Percentiles rank a stretch among this genome's conserved stretches.
Evolutionary conservation across 2,113 vertebrate genomes (phyloP).

Genomic region (Steatornis caripensis): DNA sequence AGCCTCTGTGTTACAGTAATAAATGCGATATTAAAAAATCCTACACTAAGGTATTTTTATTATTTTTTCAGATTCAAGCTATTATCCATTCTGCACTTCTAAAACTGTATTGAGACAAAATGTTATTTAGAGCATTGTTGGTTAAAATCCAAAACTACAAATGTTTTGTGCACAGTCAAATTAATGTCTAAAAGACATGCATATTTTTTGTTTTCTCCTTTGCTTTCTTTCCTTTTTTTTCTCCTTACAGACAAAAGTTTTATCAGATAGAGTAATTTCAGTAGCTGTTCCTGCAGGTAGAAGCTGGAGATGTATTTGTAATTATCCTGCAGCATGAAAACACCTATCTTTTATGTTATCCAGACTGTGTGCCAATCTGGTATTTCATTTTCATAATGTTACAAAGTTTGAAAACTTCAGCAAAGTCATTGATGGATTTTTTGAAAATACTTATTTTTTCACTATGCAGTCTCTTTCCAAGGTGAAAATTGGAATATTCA

Average conservation of each 20-base stretch:
- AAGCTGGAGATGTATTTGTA: neutral
- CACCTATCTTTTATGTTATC: neutral
- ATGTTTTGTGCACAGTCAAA: neutral
- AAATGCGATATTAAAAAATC: neutral
- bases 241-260: neutral
- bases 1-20: neutral
- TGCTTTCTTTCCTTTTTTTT: neutral
- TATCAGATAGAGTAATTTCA: neutral
- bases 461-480: neutral
- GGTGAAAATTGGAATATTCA: neutral
- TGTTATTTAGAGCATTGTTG: neutral
- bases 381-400: neutral
- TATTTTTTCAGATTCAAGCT: neutral
- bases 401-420: neutral
- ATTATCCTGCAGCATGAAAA: neutral
- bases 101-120: neutral
- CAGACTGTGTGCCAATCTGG: neutral
- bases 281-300: neutral
- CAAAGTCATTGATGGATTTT: neutral
- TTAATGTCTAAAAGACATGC: neutral
- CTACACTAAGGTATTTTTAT: neutral
- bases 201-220: neutral
- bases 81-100: neutral
- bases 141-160: neutral
- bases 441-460: fast-evolving